Percentiles rank a stretch among this genome's conserved stretches.
Evolutionary conservation across 2,888 invertebrate genomes (phyloP).

Genomic region (Standfussiana lucernea): DNA sequence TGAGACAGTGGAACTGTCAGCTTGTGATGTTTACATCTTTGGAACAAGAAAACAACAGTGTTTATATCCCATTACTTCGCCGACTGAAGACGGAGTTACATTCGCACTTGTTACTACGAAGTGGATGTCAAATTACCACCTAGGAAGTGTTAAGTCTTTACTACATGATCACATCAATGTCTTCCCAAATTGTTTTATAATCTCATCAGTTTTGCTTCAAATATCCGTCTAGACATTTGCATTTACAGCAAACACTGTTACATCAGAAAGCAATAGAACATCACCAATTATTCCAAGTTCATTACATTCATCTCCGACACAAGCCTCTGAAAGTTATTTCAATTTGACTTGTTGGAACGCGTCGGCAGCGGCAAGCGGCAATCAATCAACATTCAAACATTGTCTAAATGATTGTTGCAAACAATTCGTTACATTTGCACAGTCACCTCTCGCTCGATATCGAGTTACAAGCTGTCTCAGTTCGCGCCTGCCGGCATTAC

Average conservation of each 20-base stretch:
- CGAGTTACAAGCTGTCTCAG: slow-evolving; percentile 67
- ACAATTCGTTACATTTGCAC: slow-evolving; percentile 73
- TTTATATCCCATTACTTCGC: slow-evolving; percentile 57
- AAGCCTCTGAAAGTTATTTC: slow-evolving; percentile 51
- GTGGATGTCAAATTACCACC: slow-evolving; percentile 34
- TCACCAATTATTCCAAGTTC: slow-evolving; percentile 24
- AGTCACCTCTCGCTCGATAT: slow-evolving; percentile 69
- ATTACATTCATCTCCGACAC: slow-evolving; percentile 12
- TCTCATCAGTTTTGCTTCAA: not conserved
- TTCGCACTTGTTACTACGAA: slow-evolving; percentile 33
- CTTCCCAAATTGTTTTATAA: not conserved
- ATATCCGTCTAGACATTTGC: not conserved
- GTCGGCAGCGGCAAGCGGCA: slow-evolving; percentile 39
- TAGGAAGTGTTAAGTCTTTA: slow-evolving; percentile 13
- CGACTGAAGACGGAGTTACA: slow-evolving; percentile 32
- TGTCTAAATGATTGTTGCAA: slow-evolving; percentile 69
- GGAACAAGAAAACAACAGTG: slow-evolving; percentile 58
- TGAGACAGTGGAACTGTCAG: slow-evolving; percentile 63
- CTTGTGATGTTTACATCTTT: slow-evolving; percentile 61
- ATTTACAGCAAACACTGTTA: not conserved
- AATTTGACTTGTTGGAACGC: slow-evolving; percentile 47
- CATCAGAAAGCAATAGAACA: not conserved
- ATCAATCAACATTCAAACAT: slow-evolving; percentile 70
- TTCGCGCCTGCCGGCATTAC: slow-evolving; percentile 44
- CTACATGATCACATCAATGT: not conserved